Evolutionary conservation across 2,797 vertebrate genomes (phyloP).

Genomic region (Falco peregrinus): DNA sequence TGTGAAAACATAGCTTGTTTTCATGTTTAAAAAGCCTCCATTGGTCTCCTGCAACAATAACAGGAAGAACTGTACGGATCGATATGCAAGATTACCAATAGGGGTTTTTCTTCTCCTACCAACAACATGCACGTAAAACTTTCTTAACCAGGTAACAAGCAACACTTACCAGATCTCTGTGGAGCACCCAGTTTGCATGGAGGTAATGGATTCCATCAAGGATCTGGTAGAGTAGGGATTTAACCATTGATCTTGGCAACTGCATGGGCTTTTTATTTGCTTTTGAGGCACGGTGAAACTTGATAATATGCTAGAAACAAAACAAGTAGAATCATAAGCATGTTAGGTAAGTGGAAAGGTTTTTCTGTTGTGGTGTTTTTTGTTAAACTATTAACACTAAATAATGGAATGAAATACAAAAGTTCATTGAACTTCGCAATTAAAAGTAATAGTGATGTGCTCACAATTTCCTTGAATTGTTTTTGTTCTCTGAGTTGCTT

Average conservation of each 20-base stretch:
- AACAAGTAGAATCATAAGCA: slow-evolving; percentile 63
- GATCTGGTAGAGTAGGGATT: slow-evolving; percentile 86
- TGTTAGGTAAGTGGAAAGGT: background rate
- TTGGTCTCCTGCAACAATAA: slow-evolving; percentile 56
- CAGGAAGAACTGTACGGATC: slow-evolving; percentile 53
- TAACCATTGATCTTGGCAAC: slow-evolving; percentile 86
- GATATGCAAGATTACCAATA: slow-evolving; percentile 14
- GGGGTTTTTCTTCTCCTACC: background rate
- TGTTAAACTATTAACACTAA: background rate
- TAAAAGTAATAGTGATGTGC: background rate
- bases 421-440: background rate
- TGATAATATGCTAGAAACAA: slow-evolving; percentile 85
- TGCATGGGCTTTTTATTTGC: slow-evolving; percentile 88
- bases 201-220: slow-evolving; percentile 88
- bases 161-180: slow-evolving; percentile 82
- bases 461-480: background rate
- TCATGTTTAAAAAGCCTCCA: slow-evolving; percentile 36
- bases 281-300: slow-evolving; percentile 87
- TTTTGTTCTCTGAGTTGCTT: background rate
- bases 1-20: slow-evolving; percentile 39
- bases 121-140: background rate
- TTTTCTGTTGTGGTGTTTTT: background rate
- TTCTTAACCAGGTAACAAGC: background rate
- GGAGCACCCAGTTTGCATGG: slow-evolving; percentile 86
- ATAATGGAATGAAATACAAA: slow-evolving; percentile 46